Conservation (phyloP, 1,140 invertebrate genomes). For the Drosophila leontia region DNA sequence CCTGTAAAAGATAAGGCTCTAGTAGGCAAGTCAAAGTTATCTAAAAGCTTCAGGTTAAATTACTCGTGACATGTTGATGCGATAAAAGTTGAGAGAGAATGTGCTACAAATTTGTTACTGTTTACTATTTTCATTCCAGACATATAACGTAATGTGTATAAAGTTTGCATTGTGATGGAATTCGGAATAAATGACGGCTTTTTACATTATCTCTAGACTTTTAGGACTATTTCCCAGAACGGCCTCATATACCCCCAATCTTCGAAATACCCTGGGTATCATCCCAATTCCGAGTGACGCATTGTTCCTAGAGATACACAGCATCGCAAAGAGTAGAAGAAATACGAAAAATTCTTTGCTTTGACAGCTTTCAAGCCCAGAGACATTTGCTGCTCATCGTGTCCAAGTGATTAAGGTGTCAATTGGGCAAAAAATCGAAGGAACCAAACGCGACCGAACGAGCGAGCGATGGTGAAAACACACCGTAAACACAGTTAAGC, state of each 20-base stretch:
- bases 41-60: background rate
- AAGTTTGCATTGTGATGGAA: background rate
- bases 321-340: conserved; percentile 23
- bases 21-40: background rate
- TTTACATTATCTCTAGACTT: background rate
- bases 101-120: background rate
- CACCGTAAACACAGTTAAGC: conserved; percentile 50
- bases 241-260: background rate
- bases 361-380: conserved; percentile 53
- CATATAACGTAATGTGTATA: background rate
- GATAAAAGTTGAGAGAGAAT: background rate
- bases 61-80: background rate
- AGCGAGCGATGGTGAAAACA: conserved; percentile 18
- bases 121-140: background rate
- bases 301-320: conserved; percentile 13
- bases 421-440: conserved; percentile 38
- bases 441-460: background rate
- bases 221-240: background rate
- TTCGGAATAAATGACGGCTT: background rate
- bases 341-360: conserved; percentile 51
- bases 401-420: conserved; percentile 73
- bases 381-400: conserved; percentile 36
- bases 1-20: conserved; percentile 3
- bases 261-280: background rate
- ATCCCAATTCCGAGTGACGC: conserved; percentile 9